Base-by-base conservation (phyloP, 2,888 invertebrate species). In the Dolomedes plantarius region DNA sequence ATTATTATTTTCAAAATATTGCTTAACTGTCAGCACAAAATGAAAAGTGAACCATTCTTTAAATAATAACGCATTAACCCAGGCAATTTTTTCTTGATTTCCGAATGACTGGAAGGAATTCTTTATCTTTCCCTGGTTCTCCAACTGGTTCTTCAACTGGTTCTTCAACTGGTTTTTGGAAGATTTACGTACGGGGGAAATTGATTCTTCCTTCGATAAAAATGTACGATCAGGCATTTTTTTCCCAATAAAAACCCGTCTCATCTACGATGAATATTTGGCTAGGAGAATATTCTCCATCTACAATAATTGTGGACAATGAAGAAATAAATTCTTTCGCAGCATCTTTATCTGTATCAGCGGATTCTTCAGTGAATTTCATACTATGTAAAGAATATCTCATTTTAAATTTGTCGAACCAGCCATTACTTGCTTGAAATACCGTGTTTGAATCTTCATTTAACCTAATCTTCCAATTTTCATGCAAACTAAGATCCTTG, bases 361-460 rank as follows among this genome's bases (percentile, higher is more conserved):
- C 13, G 0, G 27, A 27, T 72, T 41, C 50, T 16, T 6, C 27
- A 72, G 72, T 72, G n/a, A 41, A 72, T 72, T 72, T 72, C 72
- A 72, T 72, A 72, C 71, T 87, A 23, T 85, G 74, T 29, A 78
- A 23, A 65, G 46, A 73, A 0, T 56, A 29, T 32, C 88, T 27
- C 31, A 29, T 75, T 72, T 89, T 88, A 80, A 89, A 89, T 19
- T 75, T 62, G 19, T n/a, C n/a, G n/a, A n/a, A n/a, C n/a, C n/a
- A n/a, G n/a, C n/a, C n/a, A n/a, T n/a, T n/a, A n/a, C n/a, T 73
- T 36, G 41, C 89, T 89, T 31, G 88, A 88, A 23, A n/a, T 16
- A 78, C 87, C 81, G 2, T 68, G 11, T 2, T 9, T 3, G 32
- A 28, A 36, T 6, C 19, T 68, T n/a, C n/a, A 68, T 68, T 31